Evolutionary conservation across 1,140 invertebrate genomes (phyloP).

Genomic region (Drosophila miranda): DNA sequence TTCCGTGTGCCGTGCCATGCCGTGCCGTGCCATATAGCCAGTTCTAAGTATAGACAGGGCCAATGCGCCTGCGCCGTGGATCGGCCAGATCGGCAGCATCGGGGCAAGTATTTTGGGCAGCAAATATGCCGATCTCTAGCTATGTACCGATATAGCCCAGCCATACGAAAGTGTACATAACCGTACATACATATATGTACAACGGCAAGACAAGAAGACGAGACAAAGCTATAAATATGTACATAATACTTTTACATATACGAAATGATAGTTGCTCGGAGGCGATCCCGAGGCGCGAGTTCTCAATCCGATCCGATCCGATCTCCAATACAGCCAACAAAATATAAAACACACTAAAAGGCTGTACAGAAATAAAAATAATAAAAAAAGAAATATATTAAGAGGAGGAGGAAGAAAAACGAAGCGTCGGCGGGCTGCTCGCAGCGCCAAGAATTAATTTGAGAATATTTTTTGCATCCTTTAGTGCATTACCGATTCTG

Average conservation of each 20-base stretch:
- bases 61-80: slow-evolving; percentile 60
- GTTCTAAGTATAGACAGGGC: slow-evolving; percentile 65
- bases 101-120: slow-evolving; percentile 45
- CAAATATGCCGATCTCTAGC: neutral
- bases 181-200: slow-evolving; percentile 17
- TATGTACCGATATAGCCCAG: slow-evolving; percentile 35
- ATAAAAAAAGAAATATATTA: slow-evolving; percentile 17
- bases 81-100: slow-evolving; percentile 5
- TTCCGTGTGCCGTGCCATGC: slow-evolving; percentile 44
- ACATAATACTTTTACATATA: slow-evolving; percentile 28
- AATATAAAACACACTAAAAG: slow-evolving; percentile 30
- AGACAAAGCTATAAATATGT: slow-evolving; percentile 79
- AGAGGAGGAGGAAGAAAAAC: slow-evolving; percentile 40
- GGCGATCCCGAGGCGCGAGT: neutral
- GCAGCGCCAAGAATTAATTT: slow-evolving; percentile 67
- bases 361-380: slow-evolving; percentile 11
- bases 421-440: slow-evolving; percentile 40
- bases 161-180: slow-evolving; percentile 27
- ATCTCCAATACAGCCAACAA: slow-evolving; percentile 35
- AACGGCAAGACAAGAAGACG: slow-evolving; percentile 70
- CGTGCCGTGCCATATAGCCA: slow-evolving; percentile 43
- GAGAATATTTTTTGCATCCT: slow-evolving; percentile 82
- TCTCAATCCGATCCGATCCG: slow-evolving; percentile 40
- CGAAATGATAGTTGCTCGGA: slow-evolving; percentile 66
- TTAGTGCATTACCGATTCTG: slow-evolving; percentile 82